Base-by-base conservation (phyloP, 2,797 vertebrate species). In the Cetoscarus ocellatus region DNA sequence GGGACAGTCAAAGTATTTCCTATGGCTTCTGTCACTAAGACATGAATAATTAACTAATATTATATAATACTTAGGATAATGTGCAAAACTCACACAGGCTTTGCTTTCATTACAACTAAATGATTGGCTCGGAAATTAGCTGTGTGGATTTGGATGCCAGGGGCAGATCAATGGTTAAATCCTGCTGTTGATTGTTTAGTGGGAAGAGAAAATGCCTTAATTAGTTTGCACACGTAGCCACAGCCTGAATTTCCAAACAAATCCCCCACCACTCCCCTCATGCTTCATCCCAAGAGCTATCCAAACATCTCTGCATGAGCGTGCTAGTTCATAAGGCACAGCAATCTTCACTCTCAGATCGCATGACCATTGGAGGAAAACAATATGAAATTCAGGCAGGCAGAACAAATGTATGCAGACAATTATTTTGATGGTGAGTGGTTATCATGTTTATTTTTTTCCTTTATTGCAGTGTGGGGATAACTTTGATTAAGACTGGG, bases 401-500 rank as follows among this genome's bases (percentile, higher is more conserved):
- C 83, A 87, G 76, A 93, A 91, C 86, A 88, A 91, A 91, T 90
- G 82, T 79, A 88, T 85, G 84, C 86, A 80, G 59, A 75, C 78
- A 91, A 88, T 91, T 91, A 90, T 85, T 86, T 83, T 79, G 87
- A 87, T 79, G 79, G 82, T 88, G 80, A 88, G 83, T 68, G 75
- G 72, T 79, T 71, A 74, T 81, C 89, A 73, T 75, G 51, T 48
- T 81, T 61, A 58, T 68, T 67, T 72, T 78, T 62, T 76, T 67
- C 52, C 43, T 78, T 85, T 86, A 90, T 89, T 90, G 73, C 76
- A 77, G 73, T 61, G 67, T 75, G 70, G 85, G 82, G 87, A 88
- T 85, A 76, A 81, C 79, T 90, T 89, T 91, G 87, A 92, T 92
- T 88, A 90, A 89, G 74, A 88, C 86, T 84, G 82, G 86, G 85